A percentile compares a stretch with the other conserved stretches of the same genome.
These are phyloP conservation scores for Bacillus rossius DNA, from an alignment of 1,140 invertebrate genomes.

Conservation along the genomic window DNA sequence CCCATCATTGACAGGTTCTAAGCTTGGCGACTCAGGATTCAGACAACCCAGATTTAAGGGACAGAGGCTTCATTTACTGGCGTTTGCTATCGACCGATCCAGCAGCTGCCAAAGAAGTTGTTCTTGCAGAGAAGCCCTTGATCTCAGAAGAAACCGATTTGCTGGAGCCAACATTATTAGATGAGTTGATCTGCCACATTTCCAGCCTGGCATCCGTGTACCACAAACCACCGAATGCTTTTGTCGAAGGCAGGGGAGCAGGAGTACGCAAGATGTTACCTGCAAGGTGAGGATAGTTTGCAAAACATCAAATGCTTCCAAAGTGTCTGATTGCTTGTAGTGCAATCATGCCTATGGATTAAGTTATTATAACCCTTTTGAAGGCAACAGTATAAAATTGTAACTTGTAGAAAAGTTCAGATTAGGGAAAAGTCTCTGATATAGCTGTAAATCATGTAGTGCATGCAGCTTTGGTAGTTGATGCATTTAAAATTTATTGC, in stretches of 20 bases:
- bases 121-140: constrained; percentile 98
- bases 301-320: no score
- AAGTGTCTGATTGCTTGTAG: no score
- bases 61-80: constrained; percentile 99
- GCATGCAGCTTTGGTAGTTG: no score
- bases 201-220: constrained; percentile 98
- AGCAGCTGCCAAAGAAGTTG: constrained; percentile 96
- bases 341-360: no score
- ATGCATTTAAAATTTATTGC: no score
- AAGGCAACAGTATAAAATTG: no score
- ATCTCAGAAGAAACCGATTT: constrained; percentile 98
- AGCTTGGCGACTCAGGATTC: constrained; percentile 95
- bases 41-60: constrained; percentile 98
- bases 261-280: constrained; percentile 48
- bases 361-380: no score
- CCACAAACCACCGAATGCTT: constrained; percentile 98
- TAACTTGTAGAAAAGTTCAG: no score
- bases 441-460: no score
- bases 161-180: constrained; percentile 93
- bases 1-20: constrained; percentile 72
- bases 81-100: constrained; percentile 97
- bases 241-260: constrained; percentile 79
- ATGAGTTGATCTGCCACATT: constrained; percentile 99
- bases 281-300: constrained; percentile 40
- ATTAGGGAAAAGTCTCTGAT: no score